Evolutionary conservation across 2,113 vertebrate species (phyloP).

Genomic region (Lynx canadensis): DNA sequence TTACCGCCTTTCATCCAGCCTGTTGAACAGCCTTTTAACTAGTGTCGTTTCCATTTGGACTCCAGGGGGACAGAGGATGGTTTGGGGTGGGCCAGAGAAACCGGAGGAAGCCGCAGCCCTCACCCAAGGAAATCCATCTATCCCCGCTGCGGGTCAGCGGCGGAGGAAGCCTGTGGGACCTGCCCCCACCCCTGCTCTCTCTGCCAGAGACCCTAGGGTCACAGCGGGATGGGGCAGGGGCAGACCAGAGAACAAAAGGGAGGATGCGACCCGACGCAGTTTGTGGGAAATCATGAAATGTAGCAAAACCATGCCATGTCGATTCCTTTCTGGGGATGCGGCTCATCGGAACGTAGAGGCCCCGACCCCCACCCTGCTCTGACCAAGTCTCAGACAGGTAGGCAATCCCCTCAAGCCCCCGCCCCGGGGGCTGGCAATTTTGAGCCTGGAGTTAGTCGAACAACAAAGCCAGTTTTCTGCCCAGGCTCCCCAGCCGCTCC

Average conservation of each 20-base stretch:
- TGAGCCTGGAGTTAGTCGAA: neutral
- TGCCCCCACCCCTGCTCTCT: neutral
- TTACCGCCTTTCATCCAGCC: neutral
- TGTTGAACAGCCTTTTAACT: neutral
- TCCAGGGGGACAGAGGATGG: neutral
- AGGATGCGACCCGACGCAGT: neutral
- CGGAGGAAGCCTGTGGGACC: neutral
- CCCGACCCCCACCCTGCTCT: fast-evolving
- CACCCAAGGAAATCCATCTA: neutral
- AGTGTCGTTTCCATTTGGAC: neutral
- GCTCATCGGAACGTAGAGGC: fast-evolving
- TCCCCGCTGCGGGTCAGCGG: neutral
- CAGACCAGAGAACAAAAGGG: neutral
- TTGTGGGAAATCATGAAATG: neutral
- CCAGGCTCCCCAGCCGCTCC: neutral
- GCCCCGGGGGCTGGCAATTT: fast-evolving
- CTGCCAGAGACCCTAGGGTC: neutral
- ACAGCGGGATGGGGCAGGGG: neutral
- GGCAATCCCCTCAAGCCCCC: too few relatives aligned
- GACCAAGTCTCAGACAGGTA: neutral
- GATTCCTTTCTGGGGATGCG: fast-evolving
- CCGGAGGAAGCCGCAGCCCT: neutral
- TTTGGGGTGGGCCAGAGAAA: neutral
- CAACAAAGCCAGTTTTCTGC: fast-evolving
- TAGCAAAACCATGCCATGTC: neutral